Conservation (phyloP, 2,888 invertebrate genomes). For the Tubulanus polymorphus region DNA sequence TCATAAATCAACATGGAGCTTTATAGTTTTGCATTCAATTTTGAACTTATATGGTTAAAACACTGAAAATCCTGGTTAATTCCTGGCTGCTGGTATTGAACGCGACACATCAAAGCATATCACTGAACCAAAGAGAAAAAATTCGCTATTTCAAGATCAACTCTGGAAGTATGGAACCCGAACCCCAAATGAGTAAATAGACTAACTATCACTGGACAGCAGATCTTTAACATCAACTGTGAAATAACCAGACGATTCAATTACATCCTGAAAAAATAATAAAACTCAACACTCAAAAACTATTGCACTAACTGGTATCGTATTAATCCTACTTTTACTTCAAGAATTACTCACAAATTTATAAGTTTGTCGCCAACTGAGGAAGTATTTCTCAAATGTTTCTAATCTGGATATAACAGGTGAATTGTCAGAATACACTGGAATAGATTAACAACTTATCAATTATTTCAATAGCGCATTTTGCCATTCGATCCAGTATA, state of each 20-base stretch:
- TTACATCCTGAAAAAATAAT: constrained; percentile 31
- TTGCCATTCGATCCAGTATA: not conserved
- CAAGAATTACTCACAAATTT: constrained; percentile 31
- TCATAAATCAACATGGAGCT: no score
- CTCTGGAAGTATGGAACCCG: no score
- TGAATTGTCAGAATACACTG: constrained; percentile 57
- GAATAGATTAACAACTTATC: constrained; percentile 21
- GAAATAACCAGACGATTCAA: constrained; percentile 45
- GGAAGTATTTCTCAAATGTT: constrained; percentile 60
- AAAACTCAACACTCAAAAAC: not conserved
- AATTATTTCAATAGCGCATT: constrained; percentile 1
- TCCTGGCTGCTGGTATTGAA: no score
- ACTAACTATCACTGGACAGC: constrained; percentile 32
- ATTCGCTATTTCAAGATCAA: no score
- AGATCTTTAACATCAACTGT: constrained; percentile 43
- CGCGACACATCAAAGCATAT: no score
- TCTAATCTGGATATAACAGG: constrained; percentile 57
- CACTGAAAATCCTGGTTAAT: no score
- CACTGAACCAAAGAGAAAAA: no score
- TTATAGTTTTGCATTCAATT: no score
- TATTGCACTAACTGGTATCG: not conserved
- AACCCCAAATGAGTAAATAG: no score
- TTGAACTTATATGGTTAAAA: no score
- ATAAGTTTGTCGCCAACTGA: constrained; percentile 49
- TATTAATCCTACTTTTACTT: no score